These are phyloP conservation scores for Chaunax sp. DNA, from an alignment of 2,797 vertebrate genomes.

Conservation along the genomic window DNA sequence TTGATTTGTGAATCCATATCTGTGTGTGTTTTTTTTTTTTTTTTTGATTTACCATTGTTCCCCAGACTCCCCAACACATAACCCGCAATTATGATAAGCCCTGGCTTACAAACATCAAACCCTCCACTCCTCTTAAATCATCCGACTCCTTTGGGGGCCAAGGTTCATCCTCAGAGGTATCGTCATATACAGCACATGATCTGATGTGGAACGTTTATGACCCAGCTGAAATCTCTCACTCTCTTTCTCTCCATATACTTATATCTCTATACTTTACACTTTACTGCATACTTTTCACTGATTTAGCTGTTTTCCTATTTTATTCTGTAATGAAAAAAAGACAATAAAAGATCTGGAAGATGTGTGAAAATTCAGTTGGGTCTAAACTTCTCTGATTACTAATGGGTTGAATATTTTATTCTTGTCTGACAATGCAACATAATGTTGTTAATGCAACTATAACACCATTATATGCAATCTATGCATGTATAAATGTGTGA, in stretches of 20 bases:
- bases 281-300: too few relatives aligned
- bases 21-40: slow-evolving; percentile 77
- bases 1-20: slow-evolving; percentile 84
- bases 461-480: slow-evolving; percentile 9
- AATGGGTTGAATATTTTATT: slow-evolving; percentile 29
- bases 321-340: slow-evolving; percentile 2
- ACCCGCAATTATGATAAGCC: slow-evolving; percentile 99
- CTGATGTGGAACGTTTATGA: slow-evolving; percentile 71
- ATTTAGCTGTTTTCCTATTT: background rate
- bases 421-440: slow-evolving; percentile 14
- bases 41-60: slow-evolving; percentile 91
- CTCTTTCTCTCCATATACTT: too few relatives aligned
- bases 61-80: slow-evolving; percentile 97
- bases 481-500: slow-evolving; percentile 28
- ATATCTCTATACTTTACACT: too few relatives aligned
- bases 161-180: slow-evolving; percentile 98
- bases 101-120: slow-evolving; percentile 99
- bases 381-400: slow-evolving; percentile 40
- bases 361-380: slow-evolving; percentile 71
- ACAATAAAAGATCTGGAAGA: background rate
- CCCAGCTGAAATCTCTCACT: slow-evolving; percentile 78
- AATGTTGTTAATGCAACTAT: slow-evolving; percentile 15
- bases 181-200: slow-evolving; percentile 80
- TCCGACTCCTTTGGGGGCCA: slow-evolving; percentile 95
- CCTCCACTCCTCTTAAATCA: slow-evolving; percentile 95